Base-by-base conservation (phyloP, 1,140 invertebrate genomes). In the Eupeodes corollae region DNA sequence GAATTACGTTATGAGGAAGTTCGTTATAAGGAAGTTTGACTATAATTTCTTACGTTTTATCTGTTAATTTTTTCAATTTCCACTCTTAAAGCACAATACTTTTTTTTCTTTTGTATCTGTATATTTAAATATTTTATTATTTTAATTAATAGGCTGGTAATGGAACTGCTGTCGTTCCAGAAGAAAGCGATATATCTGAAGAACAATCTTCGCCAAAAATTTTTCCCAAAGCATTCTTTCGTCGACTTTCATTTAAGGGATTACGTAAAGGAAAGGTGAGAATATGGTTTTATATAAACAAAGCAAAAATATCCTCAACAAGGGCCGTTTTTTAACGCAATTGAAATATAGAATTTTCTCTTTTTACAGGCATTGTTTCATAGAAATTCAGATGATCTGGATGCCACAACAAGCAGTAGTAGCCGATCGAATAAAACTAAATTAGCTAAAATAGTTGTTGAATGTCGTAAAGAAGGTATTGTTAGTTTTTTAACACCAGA, bases 401-500 rank as follows among this genome's bases (percentile, higher is more conserved):
- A 91, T 58, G 66, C 87, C 15, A 80, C 79, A 5, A 15, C 12
- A 15, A 14, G 13, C 13, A 53, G 56, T 35, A 69, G 75, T 41
- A 79, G 82, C 50, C 83, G 84, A 61, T 79, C 84, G 55, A 82
- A 79, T 43, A 90, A 89, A 71, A 84, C 82, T 13, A 92, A 91
- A 66, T 67, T 91, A 46, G 84, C 87, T 16, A 94, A 92, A 70
- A 91, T 92, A 53, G 82, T 91, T 30, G 88, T 92, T 3, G 88
- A 95, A 68, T 91, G 88, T 67, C 78, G 88, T 39, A 93, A 94
- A 59, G 91, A 96, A 64, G 91, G 91, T 6, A 80, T 87, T 56
- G 91, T 96, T 2, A 89, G 91, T 73, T 91, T 91, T 69, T 73
- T 88, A 46, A 82, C 92, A 50, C 88, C 86, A 6, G 92, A 96